Base-by-base conservation (phyloP, 2,113 vertebrate genomes). In the Megaceryle maxima region DNA sequence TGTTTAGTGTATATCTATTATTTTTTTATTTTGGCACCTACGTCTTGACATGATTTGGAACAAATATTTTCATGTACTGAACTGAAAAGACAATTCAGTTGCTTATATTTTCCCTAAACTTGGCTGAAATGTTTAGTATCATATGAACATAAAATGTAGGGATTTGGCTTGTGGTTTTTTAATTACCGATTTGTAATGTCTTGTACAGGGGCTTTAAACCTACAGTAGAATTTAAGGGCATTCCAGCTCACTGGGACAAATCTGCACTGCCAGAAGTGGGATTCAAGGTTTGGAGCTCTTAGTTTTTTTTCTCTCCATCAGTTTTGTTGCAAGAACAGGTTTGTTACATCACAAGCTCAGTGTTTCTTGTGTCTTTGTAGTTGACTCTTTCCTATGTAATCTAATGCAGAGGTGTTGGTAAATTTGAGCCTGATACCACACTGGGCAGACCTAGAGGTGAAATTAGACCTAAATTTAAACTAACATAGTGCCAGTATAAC, bases 181-280 rank as follows among this genome's bases (percentile, higher is more conserved):
- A 67, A 59, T 83, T 78, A 19, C 26, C 20, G 89, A 0, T 87
- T 68, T 87, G 11, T 82, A 68, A 68, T 94, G 57, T 95, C 21
- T 92, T 77, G 21, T 75, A 41, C 90, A 98, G 98, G 50, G 88
- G 74, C 7, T 41, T 88, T 90, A 97, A 95, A 53, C 55, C 28
- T 73, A 59, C 79, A 43, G 94, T 76, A 85, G 56, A 21, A 13
- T 79, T 94, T 19, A 97, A 84, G 96, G 69, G 66, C 51, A 83
- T 99, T 90, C 99, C 99, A 82, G 12, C 97, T n/a, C 75, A 99
- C 80, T 99, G 99, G 99, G 98, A 99, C 96, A 98, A 97, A 82
- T 97, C 76, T 20, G 97, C 98, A 21, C 57, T 98, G 31, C 98
- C 98, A 2, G 98, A 98, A 51, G 91, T 96, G 14, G 98, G 98